These are phyloP conservation scores for Pachyrhynchus sulphureomaculatus DNA, from an alignment of 1,140 invertebrate genomes.

Conservation along the genomic window DNA sequence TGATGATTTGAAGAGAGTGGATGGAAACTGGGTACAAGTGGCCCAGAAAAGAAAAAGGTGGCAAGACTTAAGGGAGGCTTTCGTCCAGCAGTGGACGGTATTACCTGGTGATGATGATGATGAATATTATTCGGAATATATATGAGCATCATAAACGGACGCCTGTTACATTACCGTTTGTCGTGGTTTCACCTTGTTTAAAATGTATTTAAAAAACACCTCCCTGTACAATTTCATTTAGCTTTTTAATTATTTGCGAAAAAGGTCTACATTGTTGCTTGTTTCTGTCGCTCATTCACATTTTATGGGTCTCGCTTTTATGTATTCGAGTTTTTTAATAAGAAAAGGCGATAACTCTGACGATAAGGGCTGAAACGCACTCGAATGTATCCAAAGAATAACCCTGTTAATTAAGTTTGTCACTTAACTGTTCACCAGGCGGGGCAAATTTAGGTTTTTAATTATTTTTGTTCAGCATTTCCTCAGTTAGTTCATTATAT, in stretches of 20 bases:
- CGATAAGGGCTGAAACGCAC: slow-evolving; percentile 44
- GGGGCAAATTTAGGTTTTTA: slow-evolving; percentile 54
- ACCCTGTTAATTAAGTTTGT: slow-evolving; percentile 54
- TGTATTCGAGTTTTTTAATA: slow-evolving; percentile 36
- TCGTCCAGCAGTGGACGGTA: too few relatives aligned
- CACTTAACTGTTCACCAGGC: slow-evolving; percentile 49
- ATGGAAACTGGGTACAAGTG: too few relatives aligned
- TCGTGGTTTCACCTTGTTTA: too few relatives aligned
- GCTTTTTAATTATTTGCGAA: slow-evolving; percentile 31
- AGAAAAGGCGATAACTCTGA: slow-evolving; percentile 41
- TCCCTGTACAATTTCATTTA: slow-evolving; percentile 14
- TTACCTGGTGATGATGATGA: too few relatives aligned
- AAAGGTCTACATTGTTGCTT: slow-evolving; percentile 27
- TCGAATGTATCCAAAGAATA: slow-evolving; percentile 50
- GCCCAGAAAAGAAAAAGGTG: too few relatives aligned
- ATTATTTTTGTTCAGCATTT: slow-evolving; percentile 55
- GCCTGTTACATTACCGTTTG: too few relatives aligned
- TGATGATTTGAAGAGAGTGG: too few relatives aligned
- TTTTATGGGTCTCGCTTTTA: slow-evolving; percentile 24
- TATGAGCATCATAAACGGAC: too few relatives aligned
- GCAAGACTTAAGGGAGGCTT: too few relatives aligned
- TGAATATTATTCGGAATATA: too few relatives aligned
- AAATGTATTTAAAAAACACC: background rate
- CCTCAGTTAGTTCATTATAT: slow-evolving; percentile 54
- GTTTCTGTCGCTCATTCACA: slow-evolving; percentile 24